Evolutionary conservation across 1,140 invertebrate genomes (phyloP), one percentile per base, ranked within the genome.

Genomic region (Aphaenogaster rudis): DNA sequence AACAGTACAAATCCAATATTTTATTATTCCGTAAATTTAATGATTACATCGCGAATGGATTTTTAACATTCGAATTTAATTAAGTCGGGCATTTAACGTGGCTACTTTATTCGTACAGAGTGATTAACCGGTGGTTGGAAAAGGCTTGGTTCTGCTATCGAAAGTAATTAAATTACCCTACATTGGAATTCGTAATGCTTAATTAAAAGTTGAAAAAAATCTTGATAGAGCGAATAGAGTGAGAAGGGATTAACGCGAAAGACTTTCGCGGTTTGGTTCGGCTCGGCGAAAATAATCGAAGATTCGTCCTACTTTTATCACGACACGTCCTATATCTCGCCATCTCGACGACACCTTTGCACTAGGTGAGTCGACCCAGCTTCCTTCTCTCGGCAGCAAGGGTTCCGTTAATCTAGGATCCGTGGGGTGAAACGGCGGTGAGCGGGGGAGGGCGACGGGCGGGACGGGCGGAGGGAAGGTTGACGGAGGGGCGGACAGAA

Each of bases 381-480:
- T 91, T 93, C 93, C 92, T 93, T 94, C 93, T 93, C 93, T 77
- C 88, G 91, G 81, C 88, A 89, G 91, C 90, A 93, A 94, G 93
- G 94, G 94, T 95, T 95, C 94, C 92, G 94, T 95, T 95, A 95
- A 95, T 95, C 95, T 95, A 93, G 93, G 92, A 92, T 95, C 90
- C 86, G 80, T 67, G 77, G 88, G 82, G 67, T 63, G 86, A 85
- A 88, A 78, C 71, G 88, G 63, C 5, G 77, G 54, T n/a, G 48
- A 33, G 39, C 72, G 71, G 13, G 64, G 52, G 50, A 8, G 11
- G 8, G 54, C 11, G 52, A 17, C 28, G 39, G 66, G 21, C n/a
- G 39, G 21, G 42, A 69, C 57, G 63, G 84, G 39, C 11, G 77
- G 72, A 39, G 76, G 84, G 80, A 86, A 74, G 76, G 87, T 84